Percentiles rank a stretch among this genome's conserved stretches.
Evolutionary conservation across 1,140 invertebrate species (phyloP).

Genomic region (Stegodyphus mimosarum): DNA sequence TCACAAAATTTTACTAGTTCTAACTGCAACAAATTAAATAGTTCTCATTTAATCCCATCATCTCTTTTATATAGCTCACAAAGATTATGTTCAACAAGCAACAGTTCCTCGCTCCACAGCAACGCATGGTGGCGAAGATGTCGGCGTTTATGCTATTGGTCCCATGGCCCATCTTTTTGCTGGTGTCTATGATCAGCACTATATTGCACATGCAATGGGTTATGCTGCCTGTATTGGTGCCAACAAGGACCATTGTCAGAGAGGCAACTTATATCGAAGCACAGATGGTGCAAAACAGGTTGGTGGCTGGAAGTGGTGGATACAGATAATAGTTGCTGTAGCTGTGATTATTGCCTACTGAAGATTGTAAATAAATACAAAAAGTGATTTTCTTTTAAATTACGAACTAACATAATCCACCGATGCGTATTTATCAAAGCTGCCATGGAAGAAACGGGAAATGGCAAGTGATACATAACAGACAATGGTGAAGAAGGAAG

Average conservation of each 20-base stretch:
- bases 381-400: too few relatives aligned
- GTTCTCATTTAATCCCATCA: too few relatives aligned
- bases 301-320: neutral
- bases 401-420: too few relatives aligned
- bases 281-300: neutral
- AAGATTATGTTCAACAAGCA: constrained; percentile 42
- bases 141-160: constrained; percentile 74
- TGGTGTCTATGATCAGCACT: constrained; percentile 90
- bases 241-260: constrained; percentile 55
- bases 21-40: too few relatives aligned
- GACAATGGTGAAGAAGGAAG: too few relatives aligned
- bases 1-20: too few relatives aligned
- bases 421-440: too few relatives aligned
- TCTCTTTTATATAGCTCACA: neutral
- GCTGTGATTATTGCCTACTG: neutral
- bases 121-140: constrained; percentile 84
- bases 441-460: too few relatives aligned
- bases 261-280: neutral
- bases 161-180: constrained; percentile 90
- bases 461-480: too few relatives aligned
- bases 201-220: constrained; percentile 85
- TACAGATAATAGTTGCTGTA: neutral
- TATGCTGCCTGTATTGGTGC: constrained; percentile 69
- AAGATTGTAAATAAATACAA: neutral
- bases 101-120: constrained; percentile 19